Evolutionary conservation across 1,140 invertebrate genomes (phyloP).

Genomic region (Aphis craccivora): DNA sequence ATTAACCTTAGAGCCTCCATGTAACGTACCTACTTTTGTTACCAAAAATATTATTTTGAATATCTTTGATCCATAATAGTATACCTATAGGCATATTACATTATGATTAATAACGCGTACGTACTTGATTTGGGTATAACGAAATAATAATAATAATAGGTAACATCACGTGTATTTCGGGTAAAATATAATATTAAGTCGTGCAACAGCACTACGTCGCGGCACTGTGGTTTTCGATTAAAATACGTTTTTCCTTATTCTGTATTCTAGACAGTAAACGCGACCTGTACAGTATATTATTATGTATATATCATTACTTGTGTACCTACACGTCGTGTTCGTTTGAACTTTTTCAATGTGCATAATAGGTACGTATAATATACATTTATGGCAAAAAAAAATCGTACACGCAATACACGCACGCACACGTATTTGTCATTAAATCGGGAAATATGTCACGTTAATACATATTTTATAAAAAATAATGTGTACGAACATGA

Average conservation of each 20-base stretch:
- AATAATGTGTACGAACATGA: neutral
- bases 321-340: neutral
- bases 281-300: neutral
- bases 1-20: neutral
- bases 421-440: slow-evolving; percentile 14
- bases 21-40: neutral
- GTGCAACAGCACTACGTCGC: neutral
- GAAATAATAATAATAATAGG: neutral
- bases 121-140: neutral
- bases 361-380: neutral
- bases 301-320: neutral
- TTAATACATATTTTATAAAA: slow-evolving; percentile 6
- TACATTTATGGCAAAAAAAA: neutral
- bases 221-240: neutral
- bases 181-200: neutral
- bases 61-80: neutral
- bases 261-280: neutral
- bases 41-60: neutral
- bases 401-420: neutral
- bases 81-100: neutral
- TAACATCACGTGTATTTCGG: neutral
- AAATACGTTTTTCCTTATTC: neutral
- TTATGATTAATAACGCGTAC: neutral
- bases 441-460: slow-evolving; percentile 9
- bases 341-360: neutral